Evolutionary conservation across 2,888 invertebrate species (phyloP).

Genomic region (Heliconius charithonia): DNA sequence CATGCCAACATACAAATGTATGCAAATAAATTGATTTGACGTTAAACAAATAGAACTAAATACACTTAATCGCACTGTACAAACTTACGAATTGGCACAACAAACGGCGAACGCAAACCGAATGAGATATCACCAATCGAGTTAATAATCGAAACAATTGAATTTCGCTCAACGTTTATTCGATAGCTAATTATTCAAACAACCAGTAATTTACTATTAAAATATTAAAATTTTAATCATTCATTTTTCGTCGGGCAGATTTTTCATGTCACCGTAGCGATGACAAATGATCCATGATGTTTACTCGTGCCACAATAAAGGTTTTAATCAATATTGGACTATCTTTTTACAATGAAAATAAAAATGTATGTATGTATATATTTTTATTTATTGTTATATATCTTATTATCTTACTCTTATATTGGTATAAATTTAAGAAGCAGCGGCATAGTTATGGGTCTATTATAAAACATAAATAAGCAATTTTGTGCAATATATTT

Average conservation of each 20-base stretch:
- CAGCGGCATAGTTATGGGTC: too few relatives aligned
- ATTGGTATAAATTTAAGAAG: too few relatives aligned
- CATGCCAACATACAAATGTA: conserved; percentile 39
- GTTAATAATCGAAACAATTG: conserved; percentile 68
- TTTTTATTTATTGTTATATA: neutral
- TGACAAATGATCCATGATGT: conserved; percentile 42
- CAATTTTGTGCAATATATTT: too few relatives aligned
- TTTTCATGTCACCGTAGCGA: conserved; percentile 44
- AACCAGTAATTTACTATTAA: conserved; percentile 62
- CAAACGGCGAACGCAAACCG: conserved; percentile 58
- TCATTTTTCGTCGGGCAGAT: conserved; percentile 48
- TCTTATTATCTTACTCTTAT: too few relatives aligned
- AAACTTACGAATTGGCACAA: conserved; percentile 57
- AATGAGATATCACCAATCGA: conserved; percentile 66
- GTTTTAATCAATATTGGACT: conserved; percentile 13
- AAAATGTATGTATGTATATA: neutral
- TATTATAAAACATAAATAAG: too few relatives aligned
- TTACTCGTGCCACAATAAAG: conserved; percentile 23
- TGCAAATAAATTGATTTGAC: conserved; percentile 44
- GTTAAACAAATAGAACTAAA: conserved; percentile 53
- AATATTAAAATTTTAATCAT: conserved; percentile 67
- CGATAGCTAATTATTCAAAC: conserved; percentile 70
- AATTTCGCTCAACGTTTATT: conserved; percentile 56
- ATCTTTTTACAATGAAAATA: neutral
- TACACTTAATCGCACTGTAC: conserved; percentile 55